Evolutionary conservation across 1,140 invertebrate genomes (phyloP), one percentile per base, ranked within the genome.

Genomic region (Drosophila subpulchrella): DNA sequence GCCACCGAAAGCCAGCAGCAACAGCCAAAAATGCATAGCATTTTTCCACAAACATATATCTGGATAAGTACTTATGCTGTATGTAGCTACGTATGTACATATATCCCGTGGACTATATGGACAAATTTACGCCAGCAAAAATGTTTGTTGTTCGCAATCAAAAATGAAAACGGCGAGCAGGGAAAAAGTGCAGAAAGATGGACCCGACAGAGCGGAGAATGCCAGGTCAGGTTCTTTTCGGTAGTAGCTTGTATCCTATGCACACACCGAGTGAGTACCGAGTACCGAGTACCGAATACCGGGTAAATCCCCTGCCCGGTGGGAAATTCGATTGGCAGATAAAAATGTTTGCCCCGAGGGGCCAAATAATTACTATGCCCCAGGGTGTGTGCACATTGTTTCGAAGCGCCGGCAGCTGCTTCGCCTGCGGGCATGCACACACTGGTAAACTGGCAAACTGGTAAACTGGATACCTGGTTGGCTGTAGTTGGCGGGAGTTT

Each of bases 101-200:
- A 41, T 15, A n/a, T 41, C 12, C 38, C 42, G 42, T 12, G 27
- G 42, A 8, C 39, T 32, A 11, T 39, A 57, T 74, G 50, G 42
- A 58, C 54, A 71, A 65, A 80, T 75, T 70, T 44, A 58, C 57
- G 68, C 53, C 34, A 66, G 41, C 48, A 50, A 55, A 56, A 32
- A 51, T 47, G 51, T 73, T 73, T 42, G 17, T 34, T 60, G 54
- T 34, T 63, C 27, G 51, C 67, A 55, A 81, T 60, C 51, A 82
- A 78, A 81, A 78, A 58, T 51, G 39, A 50, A 50, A 38, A 48
- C 57, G 6, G 42, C 54, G 53, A 65, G 13, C 11, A 6, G 41
- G 13, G 38, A 56, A 51, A 50, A 70, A 50, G 41, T 32, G 48
- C 41, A 36, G 51, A 55, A 50, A n/a, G 27, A 20, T n/a, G 17